Evolutionary conservation across 2,797 vertebrate species (phyloP), one percentile per base, ranked within the genome.

Genomic region (Mus minutoides): DNA sequence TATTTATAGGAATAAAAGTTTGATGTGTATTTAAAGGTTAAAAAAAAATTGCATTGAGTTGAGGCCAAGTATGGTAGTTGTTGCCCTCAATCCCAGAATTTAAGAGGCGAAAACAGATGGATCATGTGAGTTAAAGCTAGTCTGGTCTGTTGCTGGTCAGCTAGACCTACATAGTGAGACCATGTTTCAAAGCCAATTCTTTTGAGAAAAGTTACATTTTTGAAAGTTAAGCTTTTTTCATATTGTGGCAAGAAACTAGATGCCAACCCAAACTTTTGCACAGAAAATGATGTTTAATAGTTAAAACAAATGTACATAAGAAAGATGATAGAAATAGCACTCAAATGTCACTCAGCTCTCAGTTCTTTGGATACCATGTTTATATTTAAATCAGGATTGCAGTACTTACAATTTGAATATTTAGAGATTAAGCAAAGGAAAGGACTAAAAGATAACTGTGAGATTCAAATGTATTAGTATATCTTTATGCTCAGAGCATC

Each of bases 351-450:
- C 76, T 96, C 16, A 69, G 40, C 73, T 85, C 79, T 88, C 11
- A 82, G 0, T 92, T 64, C n/a, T 67, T 90, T 56, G 54, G 77
- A 60, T 96, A 19, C 69, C 69, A 69, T 92, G 64, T 94, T 79
- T 80, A 83, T 67, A 91, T 83, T 67, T 93, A 85, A 94, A 94
- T 43, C 34, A 79, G 84, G 71, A 64, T 80, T 84, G 2, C 94
- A 90, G 31, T 82, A 46, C 58, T 88, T 77, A 89, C 43, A 62
- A 96, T 92, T 91, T 90, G 77, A 96, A 46, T 96, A 86, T 88
- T 95, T 93, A 90, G 90, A 78, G 43, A 83, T 90, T 93, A 92
- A 96, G 71, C 37, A 83, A 94, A 95, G 93, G 52, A 93, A 79
- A 95, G 13, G n/a, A 37, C 83, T 67, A 89, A 88, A 87, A 84